Evolutionary conservation across 2,797 vertebrate species (phyloP).

Genomic region (Enteromius trimaculatus): DNA sequence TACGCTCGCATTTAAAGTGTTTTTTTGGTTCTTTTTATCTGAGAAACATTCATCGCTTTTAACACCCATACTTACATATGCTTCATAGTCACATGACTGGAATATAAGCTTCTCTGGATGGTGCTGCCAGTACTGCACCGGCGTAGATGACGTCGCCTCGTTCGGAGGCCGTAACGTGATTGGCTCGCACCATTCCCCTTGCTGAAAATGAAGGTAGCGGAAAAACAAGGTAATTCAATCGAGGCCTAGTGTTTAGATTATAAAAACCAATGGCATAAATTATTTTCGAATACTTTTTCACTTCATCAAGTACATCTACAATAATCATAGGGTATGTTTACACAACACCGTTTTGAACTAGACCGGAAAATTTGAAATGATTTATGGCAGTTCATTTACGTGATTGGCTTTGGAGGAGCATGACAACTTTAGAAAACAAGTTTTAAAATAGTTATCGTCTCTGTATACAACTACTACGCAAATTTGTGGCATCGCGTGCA

Average conservation of each 20-base stretch:
- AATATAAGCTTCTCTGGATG: slow-evolving; percentile 99
- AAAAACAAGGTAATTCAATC: slow-evolving; percentile 1
- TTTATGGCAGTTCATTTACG: not conserved
- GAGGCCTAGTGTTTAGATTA: not conserved
- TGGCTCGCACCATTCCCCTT: slow-evolving; percentile 98
- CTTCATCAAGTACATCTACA: not conserved
- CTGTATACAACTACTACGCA: not conserved
- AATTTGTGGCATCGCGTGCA: not conserved
- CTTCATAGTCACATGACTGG: slow-evolving; percentile 99
- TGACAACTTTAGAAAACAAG: not conserved
- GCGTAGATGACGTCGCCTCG: slow-evolving; percentile 96
- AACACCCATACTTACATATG: slow-evolving; percentile 90
- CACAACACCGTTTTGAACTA: not conserved
- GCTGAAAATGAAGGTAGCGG: slow-evolving; percentile 78
- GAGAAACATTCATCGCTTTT: not conserved
- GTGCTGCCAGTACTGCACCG: slow-evolving; percentile 99
- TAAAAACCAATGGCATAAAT: not conserved
- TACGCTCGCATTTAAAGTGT: not conserved
- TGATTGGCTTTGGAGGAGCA: not conserved
- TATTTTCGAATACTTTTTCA: not conserved
- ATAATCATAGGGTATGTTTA: not conserved
- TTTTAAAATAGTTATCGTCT: not conserved
- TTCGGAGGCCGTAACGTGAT: slow-evolving; percentile 97
- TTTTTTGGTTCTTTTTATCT: not conserved
- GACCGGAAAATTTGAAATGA: not conserved